Evolutionary conservation across 2,113 vertebrate species (phyloP).

Genomic region (Meleagris gallopavo): DNA sequence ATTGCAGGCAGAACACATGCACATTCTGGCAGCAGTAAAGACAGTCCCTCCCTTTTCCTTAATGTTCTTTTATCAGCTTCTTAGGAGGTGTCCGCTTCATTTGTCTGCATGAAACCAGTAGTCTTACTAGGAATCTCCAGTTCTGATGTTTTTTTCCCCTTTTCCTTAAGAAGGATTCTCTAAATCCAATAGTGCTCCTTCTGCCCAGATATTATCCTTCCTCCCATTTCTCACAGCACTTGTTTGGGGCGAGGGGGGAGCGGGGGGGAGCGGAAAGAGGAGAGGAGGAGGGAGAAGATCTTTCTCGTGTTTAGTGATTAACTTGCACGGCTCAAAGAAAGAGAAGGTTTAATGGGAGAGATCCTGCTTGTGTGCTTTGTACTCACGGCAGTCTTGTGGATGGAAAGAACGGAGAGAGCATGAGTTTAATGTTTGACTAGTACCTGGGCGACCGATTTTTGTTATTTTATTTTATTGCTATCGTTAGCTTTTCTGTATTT

Average conservation of each 20-base stretch:
- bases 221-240: conserved; percentile 41
- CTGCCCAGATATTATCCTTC: conserved; percentile 19
- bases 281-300: conserved; percentile 53
- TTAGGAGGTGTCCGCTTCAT: conserved; percentile 61
- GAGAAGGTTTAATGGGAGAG: conserved; percentile 74
- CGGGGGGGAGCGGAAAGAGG: not conserved
- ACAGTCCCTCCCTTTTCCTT: conserved; percentile 63
- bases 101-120: conserved; percentile 58
- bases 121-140: conserved; percentile 26
- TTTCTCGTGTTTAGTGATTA: conserved; percentile 67
- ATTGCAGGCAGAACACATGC: conserved; percentile 74
- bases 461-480: conserved; percentile 3
- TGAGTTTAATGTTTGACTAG: conserved; percentile 36
- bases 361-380: conserved; percentile 40
- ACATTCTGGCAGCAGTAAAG: conserved; percentile 67
- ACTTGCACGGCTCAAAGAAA: conserved; percentile 67
- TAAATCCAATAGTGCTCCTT: conserved; percentile 20
- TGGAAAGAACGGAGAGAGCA: conserved; percentile 12
- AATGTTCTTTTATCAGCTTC: conserved; percentile 75
- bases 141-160: not conserved
- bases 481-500: conserved; percentile 23
- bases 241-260: not conserved
- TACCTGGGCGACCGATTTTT: conserved; percentile 17
- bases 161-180: conserved; percentile 26
- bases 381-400: not conserved